These are phyloP conservation scores for Cyanoderma ruficeps DNA, from an alignment of 2,113 vertebrate species.

Conservation along the genomic window DNA sequence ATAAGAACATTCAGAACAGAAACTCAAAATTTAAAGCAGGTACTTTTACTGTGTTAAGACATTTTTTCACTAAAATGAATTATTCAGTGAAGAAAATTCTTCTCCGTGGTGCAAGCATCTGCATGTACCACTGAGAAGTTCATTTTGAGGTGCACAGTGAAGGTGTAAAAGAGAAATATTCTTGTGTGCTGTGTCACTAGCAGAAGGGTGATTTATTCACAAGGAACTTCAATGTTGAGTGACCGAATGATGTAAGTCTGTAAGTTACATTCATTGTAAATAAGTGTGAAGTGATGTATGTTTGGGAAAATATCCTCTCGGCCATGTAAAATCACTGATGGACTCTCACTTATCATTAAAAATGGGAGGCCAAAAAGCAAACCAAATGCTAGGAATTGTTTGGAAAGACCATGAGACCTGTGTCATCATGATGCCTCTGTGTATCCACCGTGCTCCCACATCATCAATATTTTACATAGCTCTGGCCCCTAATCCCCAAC, in stretches of 20 bases:
- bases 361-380: background rate
- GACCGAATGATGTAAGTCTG: background rate
- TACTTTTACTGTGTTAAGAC: background rate
- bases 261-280: background rate
- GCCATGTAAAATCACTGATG: background rate
- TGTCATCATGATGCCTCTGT: background rate
- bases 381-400: background rate
- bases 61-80: background rate
- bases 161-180: background rate
- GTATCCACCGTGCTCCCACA: background rate
- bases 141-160: background rate
- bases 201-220: background rate
- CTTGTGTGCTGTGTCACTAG: background rate
- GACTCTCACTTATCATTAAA: background rate
- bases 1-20: background rate
- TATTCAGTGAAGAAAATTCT: background rate
- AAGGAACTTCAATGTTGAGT: background rate
- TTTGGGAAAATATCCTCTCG: background rate
- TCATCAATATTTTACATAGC: background rate
- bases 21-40: background rate
- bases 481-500: background rate
- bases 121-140: background rate
- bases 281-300: background rate
- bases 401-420: background rate
- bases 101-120: background rate